Percentiles rank a stretch among this genome's conserved stretches.
These are phyloP conservation scores for Gymnocypris eckloni DNA, from an alignment of 2,797 vertebrate species.

Conservation along the genomic window DNA sequence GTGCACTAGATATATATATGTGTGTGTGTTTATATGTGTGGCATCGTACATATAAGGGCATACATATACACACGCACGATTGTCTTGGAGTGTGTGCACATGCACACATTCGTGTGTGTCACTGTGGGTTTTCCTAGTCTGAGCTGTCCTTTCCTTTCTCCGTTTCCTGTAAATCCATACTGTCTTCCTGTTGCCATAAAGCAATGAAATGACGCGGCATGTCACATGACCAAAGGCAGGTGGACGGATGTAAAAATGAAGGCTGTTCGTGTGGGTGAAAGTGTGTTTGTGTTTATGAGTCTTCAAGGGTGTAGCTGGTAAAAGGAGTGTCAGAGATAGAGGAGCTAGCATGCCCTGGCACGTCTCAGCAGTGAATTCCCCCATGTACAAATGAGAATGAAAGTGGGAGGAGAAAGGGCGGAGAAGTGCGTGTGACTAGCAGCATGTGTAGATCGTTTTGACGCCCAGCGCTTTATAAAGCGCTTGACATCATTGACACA, in stretches of 20 bases:
- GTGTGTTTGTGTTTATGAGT: slow-evolving; percentile 30
- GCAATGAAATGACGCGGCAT: neutral
- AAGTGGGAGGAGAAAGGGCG: slow-evolving; percentile 21
- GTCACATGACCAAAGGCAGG: slow-evolving; percentile 4
- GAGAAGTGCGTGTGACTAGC: slow-evolving; percentile 4
- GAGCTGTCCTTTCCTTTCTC: slow-evolving; percentile 52
- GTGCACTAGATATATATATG: neutral
- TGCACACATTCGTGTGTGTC: neutral
- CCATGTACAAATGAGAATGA: slow-evolving; percentile 34
- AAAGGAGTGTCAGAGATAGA: slow-evolving; percentile 19
- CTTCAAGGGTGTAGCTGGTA: slow-evolving; percentile 28
- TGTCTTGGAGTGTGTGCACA: neutral
- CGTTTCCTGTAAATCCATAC: slow-evolving; percentile 58
- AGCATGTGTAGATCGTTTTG: slow-evolving; percentile 16
- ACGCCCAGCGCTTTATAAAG: slow-evolving; percentile 45
- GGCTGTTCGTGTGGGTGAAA: slow-evolving; percentile 2
- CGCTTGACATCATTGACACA: slow-evolving; percentile 52
- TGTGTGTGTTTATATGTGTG: slow-evolving; percentile 29
- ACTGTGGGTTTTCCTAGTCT: slow-evolving; percentile 37
- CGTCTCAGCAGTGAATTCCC: slow-evolving; percentile 34
- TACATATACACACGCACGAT: neutral
- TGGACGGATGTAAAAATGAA: slow-evolving; percentile 19
- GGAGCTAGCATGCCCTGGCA: slow-evolving; percentile 15
- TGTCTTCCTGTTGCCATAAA: slow-evolving; percentile 47
- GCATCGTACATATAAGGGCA: neutral